Evolutionary conservation across 2,888 invertebrate genomes (phyloP), one percentile per base, ranked within the genome.

Genomic region (Gerris lacustris): DNA sequence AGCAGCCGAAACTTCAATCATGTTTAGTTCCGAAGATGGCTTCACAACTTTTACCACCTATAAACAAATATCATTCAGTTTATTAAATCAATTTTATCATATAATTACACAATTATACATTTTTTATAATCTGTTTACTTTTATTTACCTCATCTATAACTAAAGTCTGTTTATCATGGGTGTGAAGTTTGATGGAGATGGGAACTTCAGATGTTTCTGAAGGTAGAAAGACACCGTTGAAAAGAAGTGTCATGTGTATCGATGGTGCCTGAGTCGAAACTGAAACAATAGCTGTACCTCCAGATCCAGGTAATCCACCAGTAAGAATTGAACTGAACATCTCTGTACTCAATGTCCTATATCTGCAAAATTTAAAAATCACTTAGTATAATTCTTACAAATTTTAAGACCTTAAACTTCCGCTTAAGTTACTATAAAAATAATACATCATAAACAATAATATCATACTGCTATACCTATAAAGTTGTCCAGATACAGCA

Each of bases 241-340:
- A 92, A 0, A 92, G 85, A 5, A 93, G 80, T 0, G 91, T 90
- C 63, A 93, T 80, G 79, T 93, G 91, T 72, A 94, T 85, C 55
- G 90, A 90, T 0, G 93, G 91, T 0, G 90, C 87, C 2, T 90
- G 87, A 0, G 91, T 87, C 0, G 88, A 89, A 0, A 90, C 90
- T 0, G 92, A 91, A 0, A 94, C 88, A 47, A 93, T 88, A 0
- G 93, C 94, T 0, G 93, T 93, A 1, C 92, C 94, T 77, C 91
- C 92, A 76, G 83, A 87, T 76, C 84, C 90, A 73, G 82, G 84
- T 84, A 72, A 83, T 81, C 70, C 84, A 75, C 84, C 89, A 77
- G 81, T 87, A 76, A 94, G 80, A 45, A 94, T 80, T 0, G 92
- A 86, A 67, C 91, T 91, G 79, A 92, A 93, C 80, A 91, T 84